Percentiles rank a stretch among this genome's conserved stretches.
phyloP scores from a whole-genome alignment of 2,888 invertebrate genomes.

The Adelphocoris suturalis region DNA sequence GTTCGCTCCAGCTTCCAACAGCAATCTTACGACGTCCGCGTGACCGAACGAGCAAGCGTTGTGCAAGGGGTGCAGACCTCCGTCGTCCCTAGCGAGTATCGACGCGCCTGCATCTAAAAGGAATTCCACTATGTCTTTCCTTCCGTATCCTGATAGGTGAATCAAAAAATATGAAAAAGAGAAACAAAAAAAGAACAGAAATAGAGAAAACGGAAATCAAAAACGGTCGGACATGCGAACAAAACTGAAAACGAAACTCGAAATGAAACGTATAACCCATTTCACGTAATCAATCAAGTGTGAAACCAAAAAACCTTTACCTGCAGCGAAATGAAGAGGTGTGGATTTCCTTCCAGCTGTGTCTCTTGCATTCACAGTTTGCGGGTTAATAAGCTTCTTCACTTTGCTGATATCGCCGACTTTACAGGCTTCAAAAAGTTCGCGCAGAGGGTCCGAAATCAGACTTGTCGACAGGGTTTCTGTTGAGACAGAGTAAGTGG shows the following conservation, averaged over 20 bases:
- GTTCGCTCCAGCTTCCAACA: slow-evolving; percentile 95
- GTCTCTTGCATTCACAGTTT: slow-evolving; percentile 97
- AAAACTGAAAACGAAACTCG: slow-evolving; percentile 19
- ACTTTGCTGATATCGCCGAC: slow-evolving; percentile 95
- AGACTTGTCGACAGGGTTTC: slow-evolving; percentile 73
- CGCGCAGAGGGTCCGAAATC: slow-evolving; percentile 83
- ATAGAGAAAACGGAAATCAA: slow-evolving; percentile 73
- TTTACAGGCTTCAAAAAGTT: slow-evolving; percentile 97
- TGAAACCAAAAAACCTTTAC: slow-evolving; percentile 79
- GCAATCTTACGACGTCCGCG: slow-evolving; percentile 94
- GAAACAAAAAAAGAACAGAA: slow-evolving; percentile 58
- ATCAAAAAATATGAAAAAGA: slow-evolving; percentile 51
- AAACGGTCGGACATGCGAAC: slow-evolving; percentile 54
- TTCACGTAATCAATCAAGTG: slow-evolving; percentile 32
- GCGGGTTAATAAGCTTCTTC: slow-evolving; percentile 92
- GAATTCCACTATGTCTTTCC: slow-evolving; percentile 96
- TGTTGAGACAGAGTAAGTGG: slow-evolving; percentile 73
- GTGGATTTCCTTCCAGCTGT: slow-evolving; percentile 98
- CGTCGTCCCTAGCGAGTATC: slow-evolving; percentile 96
- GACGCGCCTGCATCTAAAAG: slow-evolving; percentile 94
- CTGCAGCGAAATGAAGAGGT: slow-evolving; percentile 98
- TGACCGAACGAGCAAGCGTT: slow-evolving; percentile 99
- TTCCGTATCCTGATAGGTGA: slow-evolving; percentile 89
- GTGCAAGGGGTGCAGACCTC: slow-evolving; percentile 95
- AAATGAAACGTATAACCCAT: background rate